Evolutionary conservation across 2,113 vertebrate species (phyloP).

Genomic region (Murina feae): DNA sequence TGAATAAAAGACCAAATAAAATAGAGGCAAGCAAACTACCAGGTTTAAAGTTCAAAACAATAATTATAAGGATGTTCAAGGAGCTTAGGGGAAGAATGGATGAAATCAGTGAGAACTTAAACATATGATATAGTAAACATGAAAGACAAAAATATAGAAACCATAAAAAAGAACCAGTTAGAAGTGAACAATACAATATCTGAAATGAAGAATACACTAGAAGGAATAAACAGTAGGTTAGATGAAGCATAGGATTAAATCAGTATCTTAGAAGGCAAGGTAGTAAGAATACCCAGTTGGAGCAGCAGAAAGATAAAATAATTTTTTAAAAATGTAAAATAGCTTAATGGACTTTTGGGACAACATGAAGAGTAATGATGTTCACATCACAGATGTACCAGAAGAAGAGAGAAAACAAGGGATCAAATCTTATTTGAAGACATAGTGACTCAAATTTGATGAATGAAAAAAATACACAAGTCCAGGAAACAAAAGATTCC

Average conservation of each 20-base stretch:
- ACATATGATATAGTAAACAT: neutral
- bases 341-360: neutral
- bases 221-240: neutral
- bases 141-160: neutral
- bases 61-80: neutral
- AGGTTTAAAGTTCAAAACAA: neutral
- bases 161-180: neutral
- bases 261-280: neutral
- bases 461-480: neutral
- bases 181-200: neutral
- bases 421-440: neutral
- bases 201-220: neutral
- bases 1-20: neutral
- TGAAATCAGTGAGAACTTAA: neutral
- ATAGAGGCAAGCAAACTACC: neutral
- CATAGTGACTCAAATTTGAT: neutral
- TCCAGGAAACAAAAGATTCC: neutral
- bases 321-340: neutral
- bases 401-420: neutral
- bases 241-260: neutral
- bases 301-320: neutral
- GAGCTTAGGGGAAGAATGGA: neutral
- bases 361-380: neutral
- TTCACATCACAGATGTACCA: neutral
- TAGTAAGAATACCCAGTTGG: neutral